Percentiles rank a stretch among this genome's conserved stretches.
These are phyloP conservation scores for Eupithecia vulgata DNA, from an alignment of 2,888 invertebrate species.

Conservation along the genomic window DNA sequence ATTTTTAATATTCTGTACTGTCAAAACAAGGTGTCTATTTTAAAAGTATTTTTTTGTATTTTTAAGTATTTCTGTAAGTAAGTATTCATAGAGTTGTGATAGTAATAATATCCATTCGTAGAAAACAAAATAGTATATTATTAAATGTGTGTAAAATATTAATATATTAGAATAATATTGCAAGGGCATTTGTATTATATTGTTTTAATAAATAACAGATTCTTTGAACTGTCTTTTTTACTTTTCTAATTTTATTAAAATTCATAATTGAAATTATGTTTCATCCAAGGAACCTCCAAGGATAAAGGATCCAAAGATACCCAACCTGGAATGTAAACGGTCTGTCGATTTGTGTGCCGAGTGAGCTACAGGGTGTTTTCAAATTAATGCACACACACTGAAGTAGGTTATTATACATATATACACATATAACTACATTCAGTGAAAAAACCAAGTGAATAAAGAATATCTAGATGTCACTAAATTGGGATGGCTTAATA, in stretches of 20 bases:
- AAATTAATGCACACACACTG: no score
- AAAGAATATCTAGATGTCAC: no score
- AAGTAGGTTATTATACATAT: no score
- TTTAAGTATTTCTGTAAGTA: neutral
- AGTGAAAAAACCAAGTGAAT: no score
- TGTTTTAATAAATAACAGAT: constrained; percentile 48
- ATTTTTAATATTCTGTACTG: neutral
- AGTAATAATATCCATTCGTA: constrained; percentile 45
- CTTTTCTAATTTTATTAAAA: constrained; percentile 20
- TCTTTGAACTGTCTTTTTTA: constrained; percentile 31
- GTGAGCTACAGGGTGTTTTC: no score
- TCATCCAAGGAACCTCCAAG: no score
- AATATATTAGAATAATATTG: constrained; percentile 37
- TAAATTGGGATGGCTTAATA: no score
- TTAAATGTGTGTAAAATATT: constrained; percentile 13
- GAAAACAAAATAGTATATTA: constrained; percentile 1
- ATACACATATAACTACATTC: no score
- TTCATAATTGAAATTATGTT: neutral
- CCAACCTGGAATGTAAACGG: no score
- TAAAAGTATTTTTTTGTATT: neutral
- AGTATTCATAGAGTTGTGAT: constrained; percentile 54
- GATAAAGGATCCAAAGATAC: no score
- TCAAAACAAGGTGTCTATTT: neutral
- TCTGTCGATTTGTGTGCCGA: no score
- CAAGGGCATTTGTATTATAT: constrained; percentile 45